Evolutionary conservation across 1,140 invertebrate genomes (phyloP), one percentile per base, ranked within the genome.

Genomic region (Drosophila equinoxialis): DNA sequence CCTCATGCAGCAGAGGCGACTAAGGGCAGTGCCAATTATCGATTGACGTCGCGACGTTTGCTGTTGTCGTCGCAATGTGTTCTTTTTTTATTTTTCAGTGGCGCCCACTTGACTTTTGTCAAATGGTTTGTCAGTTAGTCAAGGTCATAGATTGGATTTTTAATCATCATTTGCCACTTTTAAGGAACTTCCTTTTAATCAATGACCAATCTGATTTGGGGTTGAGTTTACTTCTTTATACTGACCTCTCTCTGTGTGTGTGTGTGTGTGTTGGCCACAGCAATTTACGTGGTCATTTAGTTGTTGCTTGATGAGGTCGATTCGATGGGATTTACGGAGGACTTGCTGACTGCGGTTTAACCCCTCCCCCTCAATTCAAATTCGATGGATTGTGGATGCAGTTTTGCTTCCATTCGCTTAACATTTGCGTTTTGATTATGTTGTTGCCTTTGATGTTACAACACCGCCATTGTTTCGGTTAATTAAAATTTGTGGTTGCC

Each of bases 401-500:
- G 61, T 48, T 30, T 58, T 55, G 51, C 62, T 55, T 55, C 59
- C 68, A 58, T 59, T 60, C 65, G 60, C 45, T 23, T 58, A 62
- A 60, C 71, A 64, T 65, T 70, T 69, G 67, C 59, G 75, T 62
- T 68, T 71, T 76, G 79, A 74, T 82, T 77, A 81, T 81, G 79
- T 67, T 70, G 80, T 71, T 78, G 77, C 68, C 58, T 78, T 87
- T 87, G 83, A 87, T 82, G 76, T 69, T 65, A 71, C 77, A 66
- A 59, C 74, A 67, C 75, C 80, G 83, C 80, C 77, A 81, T 90
- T 89, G 84, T 90, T 89, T 89, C 77, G 80, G 80, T 89, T 89
- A 89, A 89, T 89, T 89, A 89, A 89, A 84, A 90, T 89, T 89
- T 89, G 84, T 89, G 84, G 84, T 90, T 72, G 68, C 61, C 59